Evolutionary conservation across 2,888 invertebrate genomes (phyloP).

Genomic region (Ophion slaviceki): DNA sequence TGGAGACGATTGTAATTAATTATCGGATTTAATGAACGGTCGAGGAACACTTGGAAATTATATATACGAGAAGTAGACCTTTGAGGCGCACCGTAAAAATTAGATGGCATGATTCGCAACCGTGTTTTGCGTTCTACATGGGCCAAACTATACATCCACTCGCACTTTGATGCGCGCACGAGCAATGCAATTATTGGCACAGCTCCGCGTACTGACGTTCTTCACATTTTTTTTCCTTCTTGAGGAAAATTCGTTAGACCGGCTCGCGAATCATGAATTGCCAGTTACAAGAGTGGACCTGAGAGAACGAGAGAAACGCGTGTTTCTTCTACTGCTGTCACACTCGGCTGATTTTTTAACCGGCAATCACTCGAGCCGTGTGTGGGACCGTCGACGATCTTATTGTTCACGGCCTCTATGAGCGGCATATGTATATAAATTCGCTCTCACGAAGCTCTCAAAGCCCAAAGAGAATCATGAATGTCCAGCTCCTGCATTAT

Average conservation of each 20-base stretch:
- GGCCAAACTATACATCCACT: background rate
- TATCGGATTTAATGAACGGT: conserved; percentile 82
- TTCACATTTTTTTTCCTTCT: background rate
- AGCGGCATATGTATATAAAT: conserved; percentile 18
- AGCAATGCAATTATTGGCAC: conserved; percentile 27
- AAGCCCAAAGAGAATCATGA: conserved; percentile 24
- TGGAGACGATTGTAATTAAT: conserved; percentile 83
- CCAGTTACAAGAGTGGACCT: conserved; percentile 27
- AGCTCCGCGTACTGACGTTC: background rate
- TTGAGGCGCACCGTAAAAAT: conserved; percentile 80
- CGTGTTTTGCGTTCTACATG: conserved; percentile 51
- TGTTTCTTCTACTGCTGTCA: conserved; percentile 75
- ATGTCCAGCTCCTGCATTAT: conserved; percentile 16
- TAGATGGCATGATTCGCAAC: conserved; percentile 81
- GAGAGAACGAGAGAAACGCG: conserved; percentile 29
- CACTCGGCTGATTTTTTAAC: conserved; percentile 81
- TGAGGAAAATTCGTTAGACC: background rate
- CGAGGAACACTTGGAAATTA: conserved; percentile 80
- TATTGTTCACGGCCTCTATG: conserved; percentile 63
- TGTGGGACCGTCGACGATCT: conserved; percentile 78
- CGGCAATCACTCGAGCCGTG: conserved; percentile 80
- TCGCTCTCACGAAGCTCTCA: conserved; percentile 7
- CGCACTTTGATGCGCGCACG: conserved; percentile 30
- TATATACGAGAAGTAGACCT: background rate
- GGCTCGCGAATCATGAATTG: conserved; percentile 17